Conservation (phyloP, 2,888 invertebrate species). For the Chrysolina haemoptera region DNA sequence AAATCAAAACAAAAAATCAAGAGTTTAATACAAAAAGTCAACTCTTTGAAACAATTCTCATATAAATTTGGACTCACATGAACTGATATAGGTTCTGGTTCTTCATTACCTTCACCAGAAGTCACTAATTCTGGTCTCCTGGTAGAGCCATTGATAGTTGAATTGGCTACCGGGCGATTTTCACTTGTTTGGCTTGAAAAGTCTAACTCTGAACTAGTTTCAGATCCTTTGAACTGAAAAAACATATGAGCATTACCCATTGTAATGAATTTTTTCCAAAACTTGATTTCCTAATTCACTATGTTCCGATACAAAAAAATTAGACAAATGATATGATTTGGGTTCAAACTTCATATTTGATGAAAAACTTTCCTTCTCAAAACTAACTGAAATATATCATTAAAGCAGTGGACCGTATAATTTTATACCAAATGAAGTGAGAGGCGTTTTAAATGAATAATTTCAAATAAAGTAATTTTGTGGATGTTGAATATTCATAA, state of each 20-base stretch:
- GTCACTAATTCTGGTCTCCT: constrained; percentile 50
- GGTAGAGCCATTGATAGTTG: constrained; percentile 60
- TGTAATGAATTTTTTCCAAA: not conserved
- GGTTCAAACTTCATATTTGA: not conserved
- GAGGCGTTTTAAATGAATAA: constrained; percentile 18
- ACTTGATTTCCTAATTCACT: no score
- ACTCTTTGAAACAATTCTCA: not conserved
- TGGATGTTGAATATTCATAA: constrained; percentile 6
- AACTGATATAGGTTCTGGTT: constrained; percentile 55
- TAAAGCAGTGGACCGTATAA: not conserved
- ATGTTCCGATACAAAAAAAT: not conserved
- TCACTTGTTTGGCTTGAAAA: constrained; percentile 48
- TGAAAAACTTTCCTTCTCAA: constrained; percentile 9
- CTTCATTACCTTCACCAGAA: constrained; percentile 57
- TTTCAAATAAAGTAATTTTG: constrained; percentile 4
- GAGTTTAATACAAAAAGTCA: not conserved
- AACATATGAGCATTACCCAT: constrained; percentile 51
- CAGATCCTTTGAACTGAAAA: constrained; percentile 58
- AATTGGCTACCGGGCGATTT: constrained; percentile 59
- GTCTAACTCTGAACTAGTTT: constrained; percentile 62
- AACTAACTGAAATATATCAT: constrained; percentile 16
- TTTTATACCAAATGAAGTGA: constrained; percentile 18
- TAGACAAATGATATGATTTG: not conserved
- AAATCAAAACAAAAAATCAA: constrained; percentile 19
- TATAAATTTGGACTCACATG: constrained; percentile 50